Base-by-base conservation (phyloP, 2,888 invertebrate species). In the Oscheius sp. region DNA sequence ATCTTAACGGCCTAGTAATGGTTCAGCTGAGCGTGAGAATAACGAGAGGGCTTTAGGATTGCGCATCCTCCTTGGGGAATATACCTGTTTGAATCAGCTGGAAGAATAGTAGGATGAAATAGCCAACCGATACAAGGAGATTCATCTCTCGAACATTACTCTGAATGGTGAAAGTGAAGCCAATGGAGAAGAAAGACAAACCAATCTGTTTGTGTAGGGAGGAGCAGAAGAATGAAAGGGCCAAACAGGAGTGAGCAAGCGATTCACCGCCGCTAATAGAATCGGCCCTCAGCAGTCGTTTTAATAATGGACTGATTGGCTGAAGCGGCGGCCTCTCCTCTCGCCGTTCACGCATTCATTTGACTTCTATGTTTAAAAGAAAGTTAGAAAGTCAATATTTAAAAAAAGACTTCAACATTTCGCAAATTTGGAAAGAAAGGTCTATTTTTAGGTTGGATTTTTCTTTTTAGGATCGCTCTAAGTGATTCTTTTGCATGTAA, bases 271-370 rank as follows among this genome's bases (percentile, higher is more conserved):
- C 64, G 41, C 54, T 64, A 64, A 64, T 64, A 64, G 64, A 64
- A 51, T 64, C 51, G 41, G 38, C 47, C 62, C 62, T 62, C 49
- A 62, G 62, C 47, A 49, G 62, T 30, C 47, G 51, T 64, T 64
- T 51, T 64, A 64, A 64, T 64, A 64, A 64, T 64, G 54, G 50
- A 64, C 51, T 64, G 64, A 64, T 64, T 64, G 64, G 22, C 49
- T 45, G 33, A n/a, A n/a, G 33, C 33, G 33, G 54, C n/a, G 47
- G 17, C 54, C 47, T 51, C 51, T 51, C 32, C 51, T 51, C 4
- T n/a, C 54, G 17, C n/a, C 54, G 33, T 54, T 54, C 54, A 54
- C 54, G 33, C 33, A 54, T 54, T 54, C 54, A 54, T 54, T 54
- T 12, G 33, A 33, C 32, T 30, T 12, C 36, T 20, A 33, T 33